Evolutionary conservation across 2,797 vertebrate species (phyloP), one percentile per base, ranked within the genome.

Genomic region (Etheostoma nigrum): DNA sequence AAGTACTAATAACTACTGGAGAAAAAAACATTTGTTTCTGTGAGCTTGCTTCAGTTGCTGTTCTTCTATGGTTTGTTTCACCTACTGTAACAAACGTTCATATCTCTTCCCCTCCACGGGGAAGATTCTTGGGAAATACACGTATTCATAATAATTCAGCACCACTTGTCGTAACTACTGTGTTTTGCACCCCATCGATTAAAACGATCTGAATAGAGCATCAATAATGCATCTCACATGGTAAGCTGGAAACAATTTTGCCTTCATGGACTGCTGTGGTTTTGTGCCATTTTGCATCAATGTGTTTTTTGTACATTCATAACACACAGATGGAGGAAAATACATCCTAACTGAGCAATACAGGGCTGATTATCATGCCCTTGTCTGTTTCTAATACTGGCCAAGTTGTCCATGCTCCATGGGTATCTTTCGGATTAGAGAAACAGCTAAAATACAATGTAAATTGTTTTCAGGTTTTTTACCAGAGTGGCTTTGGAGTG

Each of bases 181-280:
- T 27, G 36, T 49, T 73, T 53, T 70, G 3, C 16, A 42, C 66
- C 51, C 13, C n/a, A 36, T 81, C 11, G 55, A 30, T 67, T 79
- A 30, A 74, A 75, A 45, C 16, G 0, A 61, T 68, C 59, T 72
- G n/a, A 63, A 45, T 3, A 52, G 40, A 61, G 13, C 45, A 58
- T 67, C 3, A 4, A 64, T 57, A 57, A 69, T 44, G 27, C 62
- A 58, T 67, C 45, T 81, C 61, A 67, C 23, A 52, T 69, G 54
- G 67, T 77, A 71, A 84, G 58, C 54, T 83, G 67, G 72, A 78
- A 60, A 55, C 47, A 53, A 30, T 82, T 67, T 66, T 30, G 14
- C 9, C 33, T 42, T 49, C 30, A 66, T 44, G 40, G 25, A 55
- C 8, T 81, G 55, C 48, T 5, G 14, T 44, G 67, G 51, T 49